Evolutionary conservation across 2,888 invertebrate species (phyloP).

Genomic region (Notodonta ziczac): DNA sequence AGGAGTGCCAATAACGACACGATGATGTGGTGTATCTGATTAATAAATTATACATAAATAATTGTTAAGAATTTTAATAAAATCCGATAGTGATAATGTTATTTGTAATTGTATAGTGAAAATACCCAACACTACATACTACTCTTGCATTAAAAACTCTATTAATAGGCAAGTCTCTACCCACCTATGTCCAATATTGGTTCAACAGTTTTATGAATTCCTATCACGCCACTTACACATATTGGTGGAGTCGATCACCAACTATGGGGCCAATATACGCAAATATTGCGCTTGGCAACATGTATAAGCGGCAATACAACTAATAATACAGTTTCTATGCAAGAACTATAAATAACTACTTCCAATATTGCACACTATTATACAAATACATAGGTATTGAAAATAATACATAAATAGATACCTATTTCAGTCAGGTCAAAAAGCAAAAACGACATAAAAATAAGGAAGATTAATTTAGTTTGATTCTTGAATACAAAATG

Average conservation of each 20-base stretch:
- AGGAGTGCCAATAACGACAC: constrained; percentile 72
- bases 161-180: no score
- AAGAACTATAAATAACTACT: neutral
- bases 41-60: constrained; percentile 71
- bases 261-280: no score
- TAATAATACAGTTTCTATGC: neutral
- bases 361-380: constrained; percentile 1
- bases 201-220: no score
- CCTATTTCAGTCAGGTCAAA: neutral
- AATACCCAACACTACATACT: constrained; percentile 13
- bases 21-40: constrained; percentile 69
- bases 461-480: neutral
- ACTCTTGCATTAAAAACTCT: neutral
- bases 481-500: no score
- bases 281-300: neutral
- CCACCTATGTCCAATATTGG: no score
- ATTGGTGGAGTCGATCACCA: no score
- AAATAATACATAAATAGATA: neutral
- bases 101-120: constrained; percentile 40
- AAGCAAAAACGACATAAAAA: neutral
- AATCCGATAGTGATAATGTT: constrained; percentile 63
- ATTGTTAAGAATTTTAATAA: constrained; percentile 77
- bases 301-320: neutral
- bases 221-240: no score
- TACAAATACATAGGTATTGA: neutral